Evolutionary conservation across 2,113 vertebrate species (phyloP).

Genomic region (Illadopsis cleaveri): DNA sequence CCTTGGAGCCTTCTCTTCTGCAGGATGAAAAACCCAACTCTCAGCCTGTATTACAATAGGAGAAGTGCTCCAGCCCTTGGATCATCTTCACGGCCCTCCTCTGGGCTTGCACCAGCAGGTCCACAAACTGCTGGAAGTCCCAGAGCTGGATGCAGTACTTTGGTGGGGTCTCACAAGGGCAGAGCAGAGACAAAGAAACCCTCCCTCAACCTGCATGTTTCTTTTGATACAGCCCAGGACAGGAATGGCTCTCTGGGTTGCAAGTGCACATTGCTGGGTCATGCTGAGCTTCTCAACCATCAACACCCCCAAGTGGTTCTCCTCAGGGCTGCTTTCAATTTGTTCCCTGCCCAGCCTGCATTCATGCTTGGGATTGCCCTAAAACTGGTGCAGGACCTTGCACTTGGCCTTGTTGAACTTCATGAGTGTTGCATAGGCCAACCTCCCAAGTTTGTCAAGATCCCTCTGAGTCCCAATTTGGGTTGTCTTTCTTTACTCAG

Average conservation of each 20-base stretch:
- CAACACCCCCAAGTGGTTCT: not conserved
- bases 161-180: not conserved
- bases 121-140: not conserved
- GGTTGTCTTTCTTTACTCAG: not conserved
- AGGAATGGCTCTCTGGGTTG: not conserved
- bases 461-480: not conserved
- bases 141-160: not conserved
- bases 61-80: not conserved
- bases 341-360: not conserved
- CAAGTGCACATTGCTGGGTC: not conserved
- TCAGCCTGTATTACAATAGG: not conserved
- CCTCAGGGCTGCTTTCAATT: not conserved
- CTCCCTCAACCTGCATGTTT: not conserved
- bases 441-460: not conserved
- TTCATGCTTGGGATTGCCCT: not conserved
- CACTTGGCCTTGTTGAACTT: not conserved
- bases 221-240: not conserved
- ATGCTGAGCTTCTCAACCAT: not conserved
- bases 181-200: not conserved
- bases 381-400: not conserved
- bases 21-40: not conserved
- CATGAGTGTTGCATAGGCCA: not conserved
- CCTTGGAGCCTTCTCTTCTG: not conserved
- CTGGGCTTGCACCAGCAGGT: not conserved
- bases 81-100: not conserved